Evolutionary conservation across 2,888 invertebrate genomes (phyloP).

Genomic region (Biston stratarius): DNA sequence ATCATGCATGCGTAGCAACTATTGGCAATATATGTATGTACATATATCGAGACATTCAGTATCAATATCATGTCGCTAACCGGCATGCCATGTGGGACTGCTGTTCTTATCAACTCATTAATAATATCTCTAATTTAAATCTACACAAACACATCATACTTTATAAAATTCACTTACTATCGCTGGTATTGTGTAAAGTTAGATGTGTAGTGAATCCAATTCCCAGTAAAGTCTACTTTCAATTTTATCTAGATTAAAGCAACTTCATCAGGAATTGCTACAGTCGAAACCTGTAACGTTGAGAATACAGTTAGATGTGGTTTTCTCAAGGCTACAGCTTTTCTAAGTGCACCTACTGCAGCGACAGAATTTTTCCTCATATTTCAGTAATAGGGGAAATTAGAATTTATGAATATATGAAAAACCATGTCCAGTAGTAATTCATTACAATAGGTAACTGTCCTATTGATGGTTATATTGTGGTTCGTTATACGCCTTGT

Average conservation of each 20-base stretch:
- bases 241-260: slow-evolving; percentile 14
- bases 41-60: neutral
- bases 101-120: slow-evolving; percentile 24
- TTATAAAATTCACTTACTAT: neutral
- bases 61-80: slow-evolving; percentile 27
- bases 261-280: slow-evolving; percentile 3
- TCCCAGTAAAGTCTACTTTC: neutral
- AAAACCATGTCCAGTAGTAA: slow-evolving; percentile 3
- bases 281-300: slow-evolving; percentile 3
- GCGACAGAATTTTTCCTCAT: neutral
- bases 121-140: slow-evolving; percentile 25
- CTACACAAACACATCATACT: slow-evolving; percentile 22
- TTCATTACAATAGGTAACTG: neutral
- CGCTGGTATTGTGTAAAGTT: neutral
- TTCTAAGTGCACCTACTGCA: neutral
- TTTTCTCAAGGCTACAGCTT: neutral
- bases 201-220: neutral
- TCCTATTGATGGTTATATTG: neutral
- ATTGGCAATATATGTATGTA: slow-evolving; percentile 1
- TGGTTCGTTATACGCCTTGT: neutral
- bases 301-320: neutral
- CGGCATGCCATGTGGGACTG: slow-evolving; percentile 15
- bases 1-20: slow-evolving; percentile 24
- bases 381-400: neutral
- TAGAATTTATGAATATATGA: slow-evolving; percentile 8